Percentiles rank a stretch among this genome's conserved stretches.
phyloP scores from a whole-genome alignment of 2,888 invertebrate genomes.

The Lypha dubia region DNA sequence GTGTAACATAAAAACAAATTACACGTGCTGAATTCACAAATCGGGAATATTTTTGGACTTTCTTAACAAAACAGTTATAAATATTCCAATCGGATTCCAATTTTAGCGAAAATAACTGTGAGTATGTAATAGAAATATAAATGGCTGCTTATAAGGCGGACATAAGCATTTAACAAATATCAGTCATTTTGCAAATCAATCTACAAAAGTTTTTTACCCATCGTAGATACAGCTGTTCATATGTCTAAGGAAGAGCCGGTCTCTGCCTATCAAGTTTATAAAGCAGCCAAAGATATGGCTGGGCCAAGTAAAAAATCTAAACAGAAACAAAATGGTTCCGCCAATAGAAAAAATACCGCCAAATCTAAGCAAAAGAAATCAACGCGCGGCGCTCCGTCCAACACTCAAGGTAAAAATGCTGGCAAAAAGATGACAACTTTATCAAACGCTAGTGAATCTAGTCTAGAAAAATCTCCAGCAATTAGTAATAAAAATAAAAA shows the following conservation, averaged over 20 bases:
- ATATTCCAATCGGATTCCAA: background rate
- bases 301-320: constrained; percentile 31
- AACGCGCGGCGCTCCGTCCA: background rate
- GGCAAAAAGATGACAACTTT: background rate
- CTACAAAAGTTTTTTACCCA: constrained; percentile 44
- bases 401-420: background rate
- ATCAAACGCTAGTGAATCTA: constrained; percentile 2
- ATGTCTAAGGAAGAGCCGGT: constrained; percentile 65
- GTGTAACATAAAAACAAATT: constrained; percentile 35
- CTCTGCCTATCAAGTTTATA: constrained; percentile 74
- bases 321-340: constrained; percentile 55
- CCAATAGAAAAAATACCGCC: constrained; percentile 15
- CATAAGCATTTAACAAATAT: constrained; percentile 51
- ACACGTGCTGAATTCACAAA: constrained; percentile 58
- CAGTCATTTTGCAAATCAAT: constrained; percentile 21
- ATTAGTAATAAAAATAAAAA: constrained; percentile 5
- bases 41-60: background rate
- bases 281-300: constrained; percentile 32
- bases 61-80: constrained; percentile 50
- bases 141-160: constrained; percentile 33
- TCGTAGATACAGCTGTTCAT: constrained; percentile 47
- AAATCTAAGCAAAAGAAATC: constrained; percentile 27
- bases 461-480: background rate
- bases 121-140: constrained; percentile 49
- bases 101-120: background rate